Percentiles rank a stretch among this genome's conserved stretches.
phyloP scores from a whole-genome alignment of 2,888 invertebrate genomes.

The Heliconius sara region DNA sequence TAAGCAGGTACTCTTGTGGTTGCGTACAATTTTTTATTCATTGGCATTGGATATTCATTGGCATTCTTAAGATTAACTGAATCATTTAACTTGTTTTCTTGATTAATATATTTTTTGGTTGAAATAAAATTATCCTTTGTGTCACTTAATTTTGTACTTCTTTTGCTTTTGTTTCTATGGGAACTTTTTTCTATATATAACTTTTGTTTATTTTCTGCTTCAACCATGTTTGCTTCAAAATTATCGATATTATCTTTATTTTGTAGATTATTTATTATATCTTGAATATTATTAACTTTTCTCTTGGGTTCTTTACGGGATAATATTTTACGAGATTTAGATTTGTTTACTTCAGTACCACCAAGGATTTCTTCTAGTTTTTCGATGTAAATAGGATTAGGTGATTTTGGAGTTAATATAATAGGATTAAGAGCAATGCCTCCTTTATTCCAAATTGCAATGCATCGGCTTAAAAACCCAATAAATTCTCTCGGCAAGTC shows the following conservation, averaged over 20 bases:
- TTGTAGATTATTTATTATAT: constrained; percentile 71
- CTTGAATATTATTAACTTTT: constrained; percentile 71
- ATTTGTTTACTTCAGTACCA: constrained; percentile 47
- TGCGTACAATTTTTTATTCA: not conserved
- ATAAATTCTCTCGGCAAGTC: constrained; percentile 62
- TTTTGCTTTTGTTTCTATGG: constrained; percentile 18
- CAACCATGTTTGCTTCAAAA: constrained; percentile 58
- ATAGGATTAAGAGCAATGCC: constrained; percentile 72
- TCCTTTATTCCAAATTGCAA: constrained; percentile 76
- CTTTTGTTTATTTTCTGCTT: constrained; percentile 59
- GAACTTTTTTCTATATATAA: constrained; percentile 17
- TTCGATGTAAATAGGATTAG: constrained; percentile 61
- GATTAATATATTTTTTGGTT: not conserved
- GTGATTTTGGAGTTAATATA: constrained; percentile 63
- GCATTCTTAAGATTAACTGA: not conserved
- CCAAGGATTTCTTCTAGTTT: constrained; percentile 62
- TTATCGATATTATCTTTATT: constrained; percentile 52
- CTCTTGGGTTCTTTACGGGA: constrained; percentile 52
- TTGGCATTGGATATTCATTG: not conserved
- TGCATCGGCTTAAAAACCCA: constrained; percentile 66
- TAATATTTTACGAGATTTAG: not conserved
- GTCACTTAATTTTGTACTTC: constrained; percentile 9
- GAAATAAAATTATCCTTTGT: not conserved
- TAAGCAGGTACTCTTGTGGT: constrained; percentile 36
- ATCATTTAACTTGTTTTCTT: not conserved